Base-by-base conservation (phyloP, 2,797 vertebrate genomes). In the Scomberomorus guttatus region DNA sequence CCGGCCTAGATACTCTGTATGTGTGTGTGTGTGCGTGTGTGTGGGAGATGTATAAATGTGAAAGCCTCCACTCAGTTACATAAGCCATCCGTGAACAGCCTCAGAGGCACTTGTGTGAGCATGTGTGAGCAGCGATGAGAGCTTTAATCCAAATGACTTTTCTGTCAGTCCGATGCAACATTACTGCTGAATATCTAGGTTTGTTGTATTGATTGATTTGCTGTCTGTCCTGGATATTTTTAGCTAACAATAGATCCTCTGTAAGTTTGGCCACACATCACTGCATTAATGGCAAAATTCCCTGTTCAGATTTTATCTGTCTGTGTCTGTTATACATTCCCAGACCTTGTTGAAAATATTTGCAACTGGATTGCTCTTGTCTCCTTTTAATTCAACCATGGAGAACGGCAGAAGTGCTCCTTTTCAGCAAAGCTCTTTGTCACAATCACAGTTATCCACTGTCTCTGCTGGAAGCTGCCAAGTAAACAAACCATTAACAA, bases 51-150 rank as follows among this genome's bases (percentile, higher is more conserved):
- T 52, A 75, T 76, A 58, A 74, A 85, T 80, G 67, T 71, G 70
- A 88, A 84, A 81, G 69, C 82, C 20, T 52, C 72, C 77, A 85
- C 65, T 82, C 60, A 50, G 81, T 93, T 93, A 93, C 80, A 82
- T 93, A 94, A 94, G 83, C 81, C 72, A 65, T 54, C 67, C 51
- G 55, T 66, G 75, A 89, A 50, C 82, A 78, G 69, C 67, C 58
- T 82, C 39, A 56, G 54, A 77, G 58, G 50, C 61, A 57, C 61
- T 24, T 63, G 74, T 80, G 85, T 66, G 56, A 55, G 52, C 65
- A 55, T 57, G 59, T 81, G 77, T 65, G 62, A 61, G 44, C 70
- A 60, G 48, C 1, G 37, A 63, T 76, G 25, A 72, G 29, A 65
- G 79, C 69, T 78, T 86, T 81, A 61, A 79, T 80, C 18, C 42